Evolutionary conservation across 2,888 invertebrate species (phyloP).

Genomic region (Monoplex corrugatus): DNA sequence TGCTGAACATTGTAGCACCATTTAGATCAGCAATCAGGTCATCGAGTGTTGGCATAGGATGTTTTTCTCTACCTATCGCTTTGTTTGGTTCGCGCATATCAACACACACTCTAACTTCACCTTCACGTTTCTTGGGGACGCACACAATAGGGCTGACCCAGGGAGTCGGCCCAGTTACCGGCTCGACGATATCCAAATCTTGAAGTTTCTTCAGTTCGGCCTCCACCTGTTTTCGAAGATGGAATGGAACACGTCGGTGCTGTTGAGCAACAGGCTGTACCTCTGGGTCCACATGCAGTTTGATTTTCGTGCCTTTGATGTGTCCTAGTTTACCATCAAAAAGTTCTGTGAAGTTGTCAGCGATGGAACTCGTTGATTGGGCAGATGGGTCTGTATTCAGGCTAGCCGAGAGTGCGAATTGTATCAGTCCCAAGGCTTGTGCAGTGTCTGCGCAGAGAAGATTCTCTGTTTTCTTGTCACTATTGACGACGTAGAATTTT

Average conservation of each 20-base stretch:
- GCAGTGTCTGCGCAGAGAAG: no score
- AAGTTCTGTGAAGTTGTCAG: no score
- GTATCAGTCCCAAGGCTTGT: no score
- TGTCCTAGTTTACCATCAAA: background rate
- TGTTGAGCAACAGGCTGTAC: constrained; percentile 58
- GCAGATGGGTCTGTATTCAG: no score
- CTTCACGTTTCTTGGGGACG: constrained; percentile 53
- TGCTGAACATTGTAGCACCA: background rate
- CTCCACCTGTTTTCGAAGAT: constrained; percentile 55
- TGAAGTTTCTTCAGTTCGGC: constrained; percentile 58
- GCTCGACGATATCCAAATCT: constrained; percentile 60
- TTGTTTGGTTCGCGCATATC: constrained; percentile 24
- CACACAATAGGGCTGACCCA: constrained; percentile 62
- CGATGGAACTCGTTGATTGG: no score
- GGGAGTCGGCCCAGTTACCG: constrained; percentile 60
- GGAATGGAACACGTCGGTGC: constrained; percentile 54
- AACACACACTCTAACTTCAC: background rate
- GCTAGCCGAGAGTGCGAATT: no score
- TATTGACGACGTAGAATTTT: no score
- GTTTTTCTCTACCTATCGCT: background rate
- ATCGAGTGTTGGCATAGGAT: constrained; percentile 1
- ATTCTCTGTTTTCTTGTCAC: no score
- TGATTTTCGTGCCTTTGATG: constrained; percentile 36
- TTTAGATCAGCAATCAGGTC: constrained; percentile 25
- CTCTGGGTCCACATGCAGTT: constrained; percentile 58